A percentile compares a stretch with the other conserved stretches of the same genome.
phyloP scores from a whole-genome alignment of 2,888 invertebrate genomes.

The Amblyteles armatorius region DNA sequence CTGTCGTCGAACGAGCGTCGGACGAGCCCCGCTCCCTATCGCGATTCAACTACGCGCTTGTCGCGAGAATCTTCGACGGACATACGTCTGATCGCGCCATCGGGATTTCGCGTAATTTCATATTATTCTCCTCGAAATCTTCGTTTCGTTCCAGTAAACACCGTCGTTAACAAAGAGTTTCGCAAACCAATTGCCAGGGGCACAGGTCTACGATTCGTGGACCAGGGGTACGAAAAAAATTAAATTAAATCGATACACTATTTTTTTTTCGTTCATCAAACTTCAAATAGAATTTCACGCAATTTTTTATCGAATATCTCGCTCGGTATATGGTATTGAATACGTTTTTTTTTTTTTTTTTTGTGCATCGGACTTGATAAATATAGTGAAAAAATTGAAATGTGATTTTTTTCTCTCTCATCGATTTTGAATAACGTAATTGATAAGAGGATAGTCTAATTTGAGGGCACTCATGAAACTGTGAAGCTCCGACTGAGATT shows the following conservation, averaged over 20 bases:
- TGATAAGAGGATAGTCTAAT: neutral
- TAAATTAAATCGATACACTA: neutral
- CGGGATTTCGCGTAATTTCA: constrained; percentile 13
- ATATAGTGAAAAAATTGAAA: neutral
- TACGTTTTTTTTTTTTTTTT: no score
- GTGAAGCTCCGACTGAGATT: neutral
- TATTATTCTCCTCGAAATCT: neutral
- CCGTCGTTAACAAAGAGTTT: constrained; percentile 2
- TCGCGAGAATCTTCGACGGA: neutral
- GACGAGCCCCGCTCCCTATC: constrained; percentile 10
- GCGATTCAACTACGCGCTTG: neutral
- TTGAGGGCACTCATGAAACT: neutral
- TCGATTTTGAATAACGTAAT: neutral
- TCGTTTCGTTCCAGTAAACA: neutral
- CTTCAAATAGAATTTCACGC: no score
- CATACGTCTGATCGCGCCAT: neutral
- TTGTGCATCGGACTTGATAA: no score
- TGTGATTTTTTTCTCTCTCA: neutral
- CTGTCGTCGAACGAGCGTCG: constrained; percentile 75
- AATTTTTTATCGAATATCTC: no score
- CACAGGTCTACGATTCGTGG: constrained; percentile 15
- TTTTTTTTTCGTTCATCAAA: neutral
- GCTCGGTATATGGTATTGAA: no score
- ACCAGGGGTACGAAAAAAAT: constrained; percentile 32
- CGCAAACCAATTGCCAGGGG: constrained; percentile 6